Evolutionary conservation across 2,888 invertebrate species (phyloP).

Genomic region (Cerastoderma edule): DNA sequence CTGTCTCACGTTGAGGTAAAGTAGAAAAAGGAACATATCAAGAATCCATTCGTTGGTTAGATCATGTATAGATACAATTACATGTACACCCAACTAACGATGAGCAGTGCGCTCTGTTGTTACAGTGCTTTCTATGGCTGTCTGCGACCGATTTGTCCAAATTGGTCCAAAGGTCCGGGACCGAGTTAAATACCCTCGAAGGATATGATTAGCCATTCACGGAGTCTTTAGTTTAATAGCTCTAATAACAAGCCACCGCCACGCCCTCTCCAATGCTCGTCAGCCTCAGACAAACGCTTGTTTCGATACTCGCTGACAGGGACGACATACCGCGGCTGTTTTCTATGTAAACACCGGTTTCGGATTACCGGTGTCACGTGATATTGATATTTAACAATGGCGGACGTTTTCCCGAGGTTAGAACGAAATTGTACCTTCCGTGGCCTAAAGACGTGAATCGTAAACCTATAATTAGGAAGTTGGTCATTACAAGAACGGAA

Average conservation of each 20-base stretch:
- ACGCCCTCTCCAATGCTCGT: slow-evolving; percentile 38
- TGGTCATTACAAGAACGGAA: slow-evolving; percentile 13
- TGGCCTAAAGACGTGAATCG: slow-evolving; percentile 20
- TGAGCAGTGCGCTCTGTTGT: no score
- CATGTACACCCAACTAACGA: no score
- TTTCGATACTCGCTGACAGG: slow-evolving; percentile 39
- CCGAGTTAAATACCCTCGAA: slow-evolving; percentile 19
- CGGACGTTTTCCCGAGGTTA: slow-evolving; percentile 26
- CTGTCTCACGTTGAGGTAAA: no score
- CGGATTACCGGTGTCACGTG: slow-evolving; percentile 57
- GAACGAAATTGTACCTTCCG: slow-evolving; percentile 20
- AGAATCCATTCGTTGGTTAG: no score
- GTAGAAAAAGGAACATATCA: no score
- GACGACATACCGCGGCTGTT: slow-evolving; percentile 54
- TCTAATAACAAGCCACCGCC: slow-evolving; percentile 46
- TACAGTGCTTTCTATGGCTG: no score
- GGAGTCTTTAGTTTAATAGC: slow-evolving; percentile 55
- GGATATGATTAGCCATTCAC: slow-evolving; percentile 49
- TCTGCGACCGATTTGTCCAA: no score
- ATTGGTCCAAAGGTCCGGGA: no score
- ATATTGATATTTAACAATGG: slow-evolving; percentile 43
- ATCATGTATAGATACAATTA: no score
- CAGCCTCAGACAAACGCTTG: slow-evolving; percentile 36
- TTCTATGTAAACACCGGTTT: slow-evolving; percentile 62
- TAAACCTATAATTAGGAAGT: slow-evolving; percentile 17